Conservation (phyloP, 1,140 invertebrate genomes). For the Coelopa frigida region DNA sequence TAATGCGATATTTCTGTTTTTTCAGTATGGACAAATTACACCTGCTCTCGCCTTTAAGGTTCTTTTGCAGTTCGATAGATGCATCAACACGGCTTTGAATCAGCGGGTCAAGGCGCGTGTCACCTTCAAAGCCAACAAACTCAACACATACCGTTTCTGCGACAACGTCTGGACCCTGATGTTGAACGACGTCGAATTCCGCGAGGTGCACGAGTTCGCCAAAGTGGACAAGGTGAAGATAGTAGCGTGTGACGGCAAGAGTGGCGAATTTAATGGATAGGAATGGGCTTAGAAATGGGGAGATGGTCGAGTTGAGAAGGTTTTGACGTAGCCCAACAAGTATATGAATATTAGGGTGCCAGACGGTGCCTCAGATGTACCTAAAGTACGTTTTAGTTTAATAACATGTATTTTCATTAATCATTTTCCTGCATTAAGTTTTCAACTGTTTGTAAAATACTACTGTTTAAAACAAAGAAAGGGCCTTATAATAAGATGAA, state of each 20-base stretch:
- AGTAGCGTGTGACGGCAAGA: conserved; percentile 98
- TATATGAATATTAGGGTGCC: too few species aligned
- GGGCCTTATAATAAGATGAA: too few species aligned
- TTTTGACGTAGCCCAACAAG: too few species aligned
- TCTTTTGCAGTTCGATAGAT: conserved; percentile 92
- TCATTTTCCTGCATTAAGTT: too few species aligned
- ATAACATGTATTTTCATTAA: too few species aligned
- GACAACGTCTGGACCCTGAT: conserved; percentile 99
- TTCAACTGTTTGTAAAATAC: too few species aligned
- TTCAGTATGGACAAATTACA: conserved; percentile 91
- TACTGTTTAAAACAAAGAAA: too few species aligned
- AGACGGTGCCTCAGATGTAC: too few species aligned
- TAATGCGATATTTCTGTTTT: conserved; percentile 16
- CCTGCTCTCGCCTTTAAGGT: conserved; percentile 87
- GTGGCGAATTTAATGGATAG: conserved; percentile 49
- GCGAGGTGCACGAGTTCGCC: conserved; percentile 87
- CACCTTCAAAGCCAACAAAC: conserved; percentile 92
- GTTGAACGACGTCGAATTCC: conserved; percentile 95
- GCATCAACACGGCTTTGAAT: conserved; percentile 91
- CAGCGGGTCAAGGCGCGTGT: conserved; percentile 85
- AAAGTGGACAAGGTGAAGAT: conserved; percentile 98
- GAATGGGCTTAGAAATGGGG: too few species aligned
- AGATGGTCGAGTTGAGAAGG: too few species aligned
- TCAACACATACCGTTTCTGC: conserved; percentile 98
- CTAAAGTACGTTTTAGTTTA: too few species aligned